A percentile compares a stretch with the other conserved stretches of the same genome.
Conservation (phyloP, 2,113 vertebrate species). For the Seriola quinqueradiata region DNA sequence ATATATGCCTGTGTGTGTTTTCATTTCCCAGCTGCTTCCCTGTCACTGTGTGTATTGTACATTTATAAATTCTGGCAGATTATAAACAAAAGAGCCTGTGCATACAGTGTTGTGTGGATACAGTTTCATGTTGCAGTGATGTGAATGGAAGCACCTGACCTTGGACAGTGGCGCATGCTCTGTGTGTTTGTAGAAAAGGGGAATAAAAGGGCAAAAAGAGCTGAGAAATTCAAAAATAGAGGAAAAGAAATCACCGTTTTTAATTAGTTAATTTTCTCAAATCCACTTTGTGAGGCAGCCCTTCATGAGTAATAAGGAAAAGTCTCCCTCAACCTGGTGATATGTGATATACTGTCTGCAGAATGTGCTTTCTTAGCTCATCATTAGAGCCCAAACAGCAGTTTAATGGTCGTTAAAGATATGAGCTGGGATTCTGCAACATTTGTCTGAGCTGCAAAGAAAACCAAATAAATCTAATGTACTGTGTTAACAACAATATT, state of each 20-base stretch:
- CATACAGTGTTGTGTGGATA: conserved; percentile 9
- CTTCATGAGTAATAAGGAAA: not conserved
- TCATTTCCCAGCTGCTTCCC: not conserved
- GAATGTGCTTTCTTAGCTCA: conserved; percentile 13
- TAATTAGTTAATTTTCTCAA: not conserved
- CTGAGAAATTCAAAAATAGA: not conserved
- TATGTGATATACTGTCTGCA: conserved; percentile 55
- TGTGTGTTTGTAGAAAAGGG: conserved; percentile 5
- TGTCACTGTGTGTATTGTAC: not conserved
- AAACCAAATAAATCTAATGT: not conserved
- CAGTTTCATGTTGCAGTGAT: conserved; percentile 48
- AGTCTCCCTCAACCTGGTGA: not conserved
- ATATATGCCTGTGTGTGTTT: conserved; percentile 25
- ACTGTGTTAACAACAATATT: not conserved
- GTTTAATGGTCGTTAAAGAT: not conserved
- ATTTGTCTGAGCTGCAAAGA: conserved; percentile 1
- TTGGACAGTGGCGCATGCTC: conserved; percentile 63
- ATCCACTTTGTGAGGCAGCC: not conserved
- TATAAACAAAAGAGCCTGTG: not conserved
- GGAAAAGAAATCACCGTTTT: not conserved
- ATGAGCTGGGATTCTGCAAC: not conserved
- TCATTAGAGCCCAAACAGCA: not conserved
- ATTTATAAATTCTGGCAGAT: not conserved
- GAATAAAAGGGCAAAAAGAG: not conserved
- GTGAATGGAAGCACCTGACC: conserved; percentile 73